Evolutionary conservation across 2,888 invertebrate species (phyloP).

Genomic region (Ellobium chinense): DNA sequence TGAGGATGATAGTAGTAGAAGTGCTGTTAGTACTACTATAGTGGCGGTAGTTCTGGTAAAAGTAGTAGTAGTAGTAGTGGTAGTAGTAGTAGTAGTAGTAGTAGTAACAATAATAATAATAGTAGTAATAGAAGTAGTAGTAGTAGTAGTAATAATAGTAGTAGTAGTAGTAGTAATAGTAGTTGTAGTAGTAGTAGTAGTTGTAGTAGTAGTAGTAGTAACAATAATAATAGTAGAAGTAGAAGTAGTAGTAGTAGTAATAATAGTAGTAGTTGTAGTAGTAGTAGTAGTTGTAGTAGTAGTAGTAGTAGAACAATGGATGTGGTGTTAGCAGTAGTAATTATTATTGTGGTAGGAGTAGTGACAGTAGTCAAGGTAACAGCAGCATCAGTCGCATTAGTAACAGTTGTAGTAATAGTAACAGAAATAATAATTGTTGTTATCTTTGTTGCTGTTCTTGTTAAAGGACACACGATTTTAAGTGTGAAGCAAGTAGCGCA

Average conservation of each 20-base stretch:
- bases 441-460: too few relatives aligned
- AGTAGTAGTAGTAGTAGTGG: slow-evolving; percentile 14
- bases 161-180: neutral
- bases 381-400: neutral
- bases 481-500: too few relatives aligned
- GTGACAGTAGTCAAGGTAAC: neutral
- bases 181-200: too few relatives aligned
- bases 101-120: neutral
- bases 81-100: slow-evolving; percentile 26
- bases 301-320: neutral
- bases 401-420: neutral
- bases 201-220: neutral
- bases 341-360: neutral
- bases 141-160: slow-evolving; percentile 2
- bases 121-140: neutral
- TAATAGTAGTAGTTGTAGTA: neutral
- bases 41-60: too few relatives aligned
- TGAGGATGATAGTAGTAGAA: neutral
- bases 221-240: neutral
- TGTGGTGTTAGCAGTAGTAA: neutral
- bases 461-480: too few relatives aligned
- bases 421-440: too few relatives aligned
- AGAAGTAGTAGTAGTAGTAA: neutral
- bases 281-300: slow-evolving; percentile 8
- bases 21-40: neutral